phyloP scores from a whole-genome alignment of 2,888 invertebrate species.

The Thyatira batis region DNA sequence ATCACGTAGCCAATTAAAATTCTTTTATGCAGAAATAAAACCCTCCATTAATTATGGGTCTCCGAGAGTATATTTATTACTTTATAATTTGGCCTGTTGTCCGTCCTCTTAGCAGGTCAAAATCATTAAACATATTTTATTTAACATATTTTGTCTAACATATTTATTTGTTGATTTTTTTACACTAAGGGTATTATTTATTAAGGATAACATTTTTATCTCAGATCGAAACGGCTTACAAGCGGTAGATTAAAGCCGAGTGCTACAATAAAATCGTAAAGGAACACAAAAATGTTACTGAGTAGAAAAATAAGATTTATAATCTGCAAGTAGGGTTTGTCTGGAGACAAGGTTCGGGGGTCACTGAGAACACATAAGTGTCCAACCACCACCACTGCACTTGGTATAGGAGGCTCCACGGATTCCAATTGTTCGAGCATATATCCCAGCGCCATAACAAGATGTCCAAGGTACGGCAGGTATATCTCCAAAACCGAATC shows the following conservation, averaged over 20 bases:
- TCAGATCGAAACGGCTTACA: slow-evolving; percentile 8
- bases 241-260: slow-evolving; percentile 22
- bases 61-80: slow-evolving; percentile 47
- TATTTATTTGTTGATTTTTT: not conserved
- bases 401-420: slow-evolving; percentile 57
- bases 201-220: not conserved
- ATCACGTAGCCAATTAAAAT: slow-evolving; percentile 66
- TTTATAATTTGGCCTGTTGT: not conserved
- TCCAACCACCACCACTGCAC: slow-evolving; percentile 62
- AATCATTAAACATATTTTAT: not conserved
- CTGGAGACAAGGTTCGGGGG: slow-evolving; percentile 44
- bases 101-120: not conserved
- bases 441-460: slow-evolving; percentile 66
- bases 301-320: slow-evolving; percentile 57
- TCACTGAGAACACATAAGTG: slow-evolving; percentile 59
- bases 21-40: slow-evolving; percentile 37
- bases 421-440: slow-evolving; percentile 56
- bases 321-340: slow-evolving; percentile 44
- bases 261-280: slow-evolving; percentile 51
- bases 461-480: slow-evolving; percentile 60
- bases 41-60: slow-evolving; percentile 51
- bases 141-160: not conserved
- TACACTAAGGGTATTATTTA: not conserved
- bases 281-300: slow-evolving; percentile 56
- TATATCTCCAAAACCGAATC: slow-evolving; percentile 35